Evolutionary conservation across 2,888 invertebrate species (phyloP), one percentile per base, ranked within the genome.

Genomic region (Tetheella fluctuosa): DNA sequence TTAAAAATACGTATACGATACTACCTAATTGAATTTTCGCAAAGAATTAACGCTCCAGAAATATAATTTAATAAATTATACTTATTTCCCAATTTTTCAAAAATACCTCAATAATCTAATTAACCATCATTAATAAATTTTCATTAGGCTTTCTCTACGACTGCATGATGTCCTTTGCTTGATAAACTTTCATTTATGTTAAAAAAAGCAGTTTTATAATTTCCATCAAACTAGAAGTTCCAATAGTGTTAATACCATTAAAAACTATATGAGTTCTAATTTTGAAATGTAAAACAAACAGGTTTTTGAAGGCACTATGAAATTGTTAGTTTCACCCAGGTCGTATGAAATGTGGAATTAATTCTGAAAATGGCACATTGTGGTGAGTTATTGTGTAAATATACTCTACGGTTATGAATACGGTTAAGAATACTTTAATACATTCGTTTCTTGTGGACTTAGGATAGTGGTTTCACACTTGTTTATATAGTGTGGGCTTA

Each of bases 331-430:
- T 17, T 28, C 54, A 34, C 34, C 0, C 3, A 34, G 34, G 6
- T 13, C 13, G 12, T 17, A 30, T 54, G 54, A 30, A 54, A 28
- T 25, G 54, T 54, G 17, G 15, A 28, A 54, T 54, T 54, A 30
- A 54, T 54, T 30, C 28, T 3, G 54, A 30, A 54, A 54, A 54
- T 54, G 54, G 30, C 54, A 54, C 54, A 30, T 13, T 54, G 25
- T 12, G 17, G 28, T 54, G 42, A 42, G 17, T 20, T 48, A 48
- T 8, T 20, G 20, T 17, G 20, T 48, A 48, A 48, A 48, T 48
- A 48, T 20, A 48, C 48, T 48, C 20, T 48, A 20, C 48, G 10
- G 17, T 20, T 48, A 48, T 20, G 48, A 48, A 17, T n/a, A 42
- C 17, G 0, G 42, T 1, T 17, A 1, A 17, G 37, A 7, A 10